Percentiles rank a stretch among this genome's conserved stretches.
Conservation (phyloP, 2,113 vertebrate genomes). For the Chloroceryle aenea region DNA sequence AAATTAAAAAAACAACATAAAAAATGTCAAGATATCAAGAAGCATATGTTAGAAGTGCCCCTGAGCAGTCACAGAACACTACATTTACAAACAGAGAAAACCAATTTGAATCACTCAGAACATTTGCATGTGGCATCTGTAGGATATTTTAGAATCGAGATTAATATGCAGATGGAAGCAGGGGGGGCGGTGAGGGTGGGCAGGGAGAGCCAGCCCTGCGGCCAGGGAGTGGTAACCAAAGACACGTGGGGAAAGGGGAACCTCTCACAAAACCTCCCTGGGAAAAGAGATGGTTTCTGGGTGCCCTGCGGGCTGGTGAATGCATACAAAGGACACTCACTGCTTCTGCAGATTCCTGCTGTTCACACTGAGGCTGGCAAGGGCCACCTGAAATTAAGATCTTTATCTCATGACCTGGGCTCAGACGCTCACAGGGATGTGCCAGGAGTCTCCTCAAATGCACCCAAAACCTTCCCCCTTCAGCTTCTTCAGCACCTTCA, state of each 20-base stretch:
- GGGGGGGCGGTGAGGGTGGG: neutral
- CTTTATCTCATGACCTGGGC: rapidly evolving
- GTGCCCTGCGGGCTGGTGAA: neutral
- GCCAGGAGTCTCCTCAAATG: rapidly evolving
- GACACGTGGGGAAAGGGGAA: neutral
- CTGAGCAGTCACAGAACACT: conserved; percentile 47
- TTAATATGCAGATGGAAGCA: conserved; percentile 35
- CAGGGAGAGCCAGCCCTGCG: rapidly evolving
- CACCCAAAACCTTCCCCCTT: neutral
- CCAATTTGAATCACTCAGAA: conserved; percentile 26
- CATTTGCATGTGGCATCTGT: conserved; percentile 21
- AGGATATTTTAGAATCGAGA: conserved; percentile 52
- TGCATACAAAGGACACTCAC: neutral
- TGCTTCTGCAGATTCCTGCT: neutral
- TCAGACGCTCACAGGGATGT: neutral
- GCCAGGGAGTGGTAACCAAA: neutral
- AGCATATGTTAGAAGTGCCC: conserved; percentile 29
- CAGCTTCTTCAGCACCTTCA: neutral
- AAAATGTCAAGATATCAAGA: neutral
- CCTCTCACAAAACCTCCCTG: neutral
- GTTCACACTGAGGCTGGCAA: neutral
- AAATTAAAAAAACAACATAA: neutral
- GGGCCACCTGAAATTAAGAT: neutral
- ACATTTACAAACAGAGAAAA: conserved; percentile 51
- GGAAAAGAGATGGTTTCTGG: neutral